phyloP scores from a whole-genome alignment of 2,113 vertebrate genomes.

The Oceanites oceanicus region DNA sequence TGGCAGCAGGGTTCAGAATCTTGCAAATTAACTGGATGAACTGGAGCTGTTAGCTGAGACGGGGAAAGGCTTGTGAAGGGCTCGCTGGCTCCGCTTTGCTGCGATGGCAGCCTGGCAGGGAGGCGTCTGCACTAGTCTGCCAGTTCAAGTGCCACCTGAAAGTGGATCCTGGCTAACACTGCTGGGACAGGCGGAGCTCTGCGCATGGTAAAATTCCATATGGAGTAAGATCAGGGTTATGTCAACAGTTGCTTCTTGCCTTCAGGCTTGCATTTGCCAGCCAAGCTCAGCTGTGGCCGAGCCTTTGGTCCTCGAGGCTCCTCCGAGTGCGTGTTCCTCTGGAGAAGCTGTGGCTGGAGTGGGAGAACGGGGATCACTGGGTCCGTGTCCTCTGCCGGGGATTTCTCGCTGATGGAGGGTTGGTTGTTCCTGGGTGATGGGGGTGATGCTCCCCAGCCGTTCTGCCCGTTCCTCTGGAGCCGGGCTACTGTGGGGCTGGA shows the following conservation, averaged over 20 bases:
- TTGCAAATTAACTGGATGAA: not conserved
- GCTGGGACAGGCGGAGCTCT: not conserved
- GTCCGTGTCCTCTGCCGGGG: not conserved
- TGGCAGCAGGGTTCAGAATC: not conserved
- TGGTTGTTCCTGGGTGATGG: accelerated
- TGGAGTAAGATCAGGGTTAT: not conserved
- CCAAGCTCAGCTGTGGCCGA: not conserved
- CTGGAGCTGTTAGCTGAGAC: not conserved
- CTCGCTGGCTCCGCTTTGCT: not conserved
- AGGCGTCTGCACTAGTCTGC: not conserved
- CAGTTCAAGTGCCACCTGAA: not conserved
- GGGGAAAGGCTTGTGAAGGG: not conserved
- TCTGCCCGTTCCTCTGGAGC: not conserved
- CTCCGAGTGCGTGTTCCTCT: accelerated
- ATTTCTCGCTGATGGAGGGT: not conserved
- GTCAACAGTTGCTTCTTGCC: accelerated
- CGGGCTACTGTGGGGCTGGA: not conserved
- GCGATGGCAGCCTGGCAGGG: not conserved
- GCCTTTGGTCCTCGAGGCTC: not conserved
- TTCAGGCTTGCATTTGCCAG: not conserved
- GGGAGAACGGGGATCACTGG: not conserved
- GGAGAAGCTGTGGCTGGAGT: not conserved
- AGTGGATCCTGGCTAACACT: accelerated
- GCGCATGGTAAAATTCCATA: accelerated
- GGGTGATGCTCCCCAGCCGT: not conserved